Conservation (phyloP, 2,888 invertebrate species). For the Melanchra persicariae region DNA sequence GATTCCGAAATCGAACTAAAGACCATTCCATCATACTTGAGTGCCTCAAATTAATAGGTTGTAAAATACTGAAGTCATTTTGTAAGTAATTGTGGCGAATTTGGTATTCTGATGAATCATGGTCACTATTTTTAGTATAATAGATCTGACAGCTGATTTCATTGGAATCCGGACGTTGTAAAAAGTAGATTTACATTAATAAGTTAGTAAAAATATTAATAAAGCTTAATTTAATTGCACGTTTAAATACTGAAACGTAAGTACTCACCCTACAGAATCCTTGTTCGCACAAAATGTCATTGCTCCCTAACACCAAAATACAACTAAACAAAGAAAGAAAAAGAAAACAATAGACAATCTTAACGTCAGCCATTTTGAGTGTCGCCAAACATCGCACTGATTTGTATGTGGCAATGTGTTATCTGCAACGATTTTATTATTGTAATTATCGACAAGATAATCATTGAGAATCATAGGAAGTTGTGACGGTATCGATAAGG, state of each 20-base stretch:
- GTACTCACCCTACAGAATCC: slow-evolving; percentile 83
- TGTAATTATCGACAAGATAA: slow-evolving; percentile 62
- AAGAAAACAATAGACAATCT: slow-evolving; percentile 70
- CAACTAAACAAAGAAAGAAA: slow-evolving; percentile 67
- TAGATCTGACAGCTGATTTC: slow-evolving; percentile 7
- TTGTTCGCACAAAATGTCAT: slow-evolving; percentile 77
- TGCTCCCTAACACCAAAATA: slow-evolving; percentile 57
- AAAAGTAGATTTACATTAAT: too few relatives aligned
- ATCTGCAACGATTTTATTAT: slow-evolving; percentile 56
- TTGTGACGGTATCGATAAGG: slow-evolving; percentile 49
- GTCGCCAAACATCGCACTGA: slow-evolving; percentile 69
- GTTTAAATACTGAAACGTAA: neutral
- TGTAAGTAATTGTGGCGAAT: neutral
- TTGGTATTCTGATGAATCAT: neutral
- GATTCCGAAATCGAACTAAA: too few relatives aligned
- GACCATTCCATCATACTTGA: too few relatives aligned
- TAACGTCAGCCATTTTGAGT: slow-evolving; percentile 75
- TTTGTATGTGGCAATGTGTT: slow-evolving; percentile 51
- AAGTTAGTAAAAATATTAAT: neutral
- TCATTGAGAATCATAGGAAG: slow-evolving; percentile 48
- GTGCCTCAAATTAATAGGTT: too few relatives aligned
- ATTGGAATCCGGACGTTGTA: neutral
- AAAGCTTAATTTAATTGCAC: too few relatives aligned
- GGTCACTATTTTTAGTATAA: neutral
- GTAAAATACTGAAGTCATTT: too few relatives aligned